A percentile compares a stretch with the other conserved stretches of the same genome.
These are phyloP conservation scores for Xenentodon cancila DNA, from an alignment of 2,797 vertebrate genomes.

Conservation along the genomic window DNA sequence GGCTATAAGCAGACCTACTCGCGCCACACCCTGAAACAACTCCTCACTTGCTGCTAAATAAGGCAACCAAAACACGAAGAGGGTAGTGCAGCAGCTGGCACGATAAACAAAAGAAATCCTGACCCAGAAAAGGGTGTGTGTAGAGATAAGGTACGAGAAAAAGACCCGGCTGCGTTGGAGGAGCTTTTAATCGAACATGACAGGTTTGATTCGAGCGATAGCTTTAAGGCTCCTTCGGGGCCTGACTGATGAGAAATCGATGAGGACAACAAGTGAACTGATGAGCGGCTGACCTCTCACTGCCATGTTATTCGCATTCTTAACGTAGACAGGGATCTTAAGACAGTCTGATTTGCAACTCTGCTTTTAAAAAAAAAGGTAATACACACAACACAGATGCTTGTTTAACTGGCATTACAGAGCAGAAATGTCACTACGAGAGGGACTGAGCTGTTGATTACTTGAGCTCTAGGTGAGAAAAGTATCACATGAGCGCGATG, in stretches of 20 bases:
- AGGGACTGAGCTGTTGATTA: slow-evolving; percentile 43
- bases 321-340: slow-evolving; percentile 25
- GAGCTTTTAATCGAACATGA: slow-evolving; percentile 68
- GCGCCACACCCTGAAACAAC: slow-evolving; percentile 57
- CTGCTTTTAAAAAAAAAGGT: neutral
- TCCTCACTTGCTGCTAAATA: slow-evolving; percentile 47
- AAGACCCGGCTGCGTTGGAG: slow-evolving; percentile 18
- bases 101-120: slow-evolving; percentile 47
- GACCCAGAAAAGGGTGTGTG: neutral
- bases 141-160: slow-evolving; percentile 34
- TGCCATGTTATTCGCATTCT: slow-evolving; percentile 19
- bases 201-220: slow-evolving; percentile 65
- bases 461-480: slow-evolving; percentile 54
- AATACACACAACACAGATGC: no score
- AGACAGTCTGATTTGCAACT: slow-evolving; percentile 26
- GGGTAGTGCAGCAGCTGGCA: slow-evolving; percentile 9
- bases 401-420: neutral
- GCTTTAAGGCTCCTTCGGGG: slow-evolving; percentile 38
- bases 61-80: slow-evolving; percentile 32
- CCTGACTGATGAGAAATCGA: slow-evolving; percentile 75
- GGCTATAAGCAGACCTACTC: slow-evolving; percentile 45
- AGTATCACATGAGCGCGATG: slow-evolving; percentile 48
- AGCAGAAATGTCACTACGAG: neutral
- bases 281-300: slow-evolving; percentile 39
- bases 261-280: slow-evolving; percentile 56